Evolutionary conservation across 2,888 invertebrate genomes (phyloP), one percentile per base, ranked within the genome.

Genomic region (Rotaria magnacalcarata): DNA sequence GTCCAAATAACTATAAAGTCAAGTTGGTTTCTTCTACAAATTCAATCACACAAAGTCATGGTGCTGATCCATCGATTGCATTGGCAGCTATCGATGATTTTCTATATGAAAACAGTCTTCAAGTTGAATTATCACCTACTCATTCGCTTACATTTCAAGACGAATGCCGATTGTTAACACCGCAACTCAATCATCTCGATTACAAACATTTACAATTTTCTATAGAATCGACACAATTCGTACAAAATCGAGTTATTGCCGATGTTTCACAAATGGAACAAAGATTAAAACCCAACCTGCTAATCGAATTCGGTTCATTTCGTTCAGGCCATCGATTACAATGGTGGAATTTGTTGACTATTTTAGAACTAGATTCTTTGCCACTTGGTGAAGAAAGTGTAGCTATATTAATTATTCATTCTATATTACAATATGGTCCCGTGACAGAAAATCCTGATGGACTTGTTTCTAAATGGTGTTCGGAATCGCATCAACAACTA

Each of bases 291-390:
- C 47, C 80, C 10, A 47, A 24, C 2, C 47, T 47, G 4, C 47
- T 47, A 47, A 47, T 80, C 14, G 80, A 80, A 80, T 80, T 41
- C n/a, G 80, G 80, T 14, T 80, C 80, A n/a, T 80, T 80, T 80
- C 80, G 80, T 41, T 80, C 47, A 1, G 80, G 80, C 6, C 67
- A 67, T 67, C 67, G 67, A 1, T n/a, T 67, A 27, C 67, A 27
- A 67, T 67, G 67, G 67, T 67, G 67, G 58, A 58, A 58, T 58
- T 10, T 58, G 24, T n/a, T 58, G n/a, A n/a, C 10, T 10, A 11
- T 58, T 4, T n/a, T 58, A 3, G 58, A 58, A 58, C 6, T 58
- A 7, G 58, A 58, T 58, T 58, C 58, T 24, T n/a, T 58, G n/a
- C 2, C 58, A 6, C 5, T 58, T 6, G 10, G 8, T 58, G n/a